Evolutionary conservation across 1,140 invertebrate genomes (phyloP), one percentile per base, ranked within the genome.

Genomic region (Cryptotermes secundus): DNA sequence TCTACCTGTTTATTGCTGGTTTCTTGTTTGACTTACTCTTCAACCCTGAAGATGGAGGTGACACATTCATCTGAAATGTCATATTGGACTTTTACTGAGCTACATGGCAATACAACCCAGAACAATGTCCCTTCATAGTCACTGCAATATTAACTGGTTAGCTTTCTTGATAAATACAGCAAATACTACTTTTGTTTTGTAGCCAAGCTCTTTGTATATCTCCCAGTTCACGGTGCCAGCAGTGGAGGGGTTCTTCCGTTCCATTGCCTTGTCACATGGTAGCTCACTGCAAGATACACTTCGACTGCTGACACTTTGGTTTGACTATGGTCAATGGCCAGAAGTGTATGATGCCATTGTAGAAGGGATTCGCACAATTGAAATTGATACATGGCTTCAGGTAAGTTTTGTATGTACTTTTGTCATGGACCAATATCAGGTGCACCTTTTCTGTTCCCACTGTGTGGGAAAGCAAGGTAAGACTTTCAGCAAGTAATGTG

Each of bases 361-460:
- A 0, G 97, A 99, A 86, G 97, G 97, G 1, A 95, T 99, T 79
- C 94, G 96, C 86, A 93, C 95, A 0, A 98, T 99, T 45, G 97
- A 99, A 87, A 97, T 99, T 84, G 98, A 99, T 87, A 99, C 98
- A 22, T 99, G 99, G 99, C 91, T 99, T 2, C 98, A 99, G 92
- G 93, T 93, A 86, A 85, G 85, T 84, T n/a, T 36, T 45, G 35
- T 31, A 45, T 84, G 16, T 81, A 3, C 3, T 49, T 38, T 49
- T 42, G 31, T 36, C 36, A 36, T 24, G 83, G 80, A 53, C 2
- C 6, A 72, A 9, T 72, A n/a, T 72, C 26, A 3, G n/a, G n/a
- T n/a, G 9, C 14, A 72, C 26, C n/a, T n/a, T 72, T 72, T 72
- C 1, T 72, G 31, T n/a, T n/a, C n/a, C n/a, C n/a, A n/a, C n/a